A percentile compares a stretch with the other conserved stretches of the same genome.
These are phyloP conservation scores for Pelobates fuscus DNA, from an alignment of 2,113 vertebrate genomes.

Conservation along the genomic window DNA sequence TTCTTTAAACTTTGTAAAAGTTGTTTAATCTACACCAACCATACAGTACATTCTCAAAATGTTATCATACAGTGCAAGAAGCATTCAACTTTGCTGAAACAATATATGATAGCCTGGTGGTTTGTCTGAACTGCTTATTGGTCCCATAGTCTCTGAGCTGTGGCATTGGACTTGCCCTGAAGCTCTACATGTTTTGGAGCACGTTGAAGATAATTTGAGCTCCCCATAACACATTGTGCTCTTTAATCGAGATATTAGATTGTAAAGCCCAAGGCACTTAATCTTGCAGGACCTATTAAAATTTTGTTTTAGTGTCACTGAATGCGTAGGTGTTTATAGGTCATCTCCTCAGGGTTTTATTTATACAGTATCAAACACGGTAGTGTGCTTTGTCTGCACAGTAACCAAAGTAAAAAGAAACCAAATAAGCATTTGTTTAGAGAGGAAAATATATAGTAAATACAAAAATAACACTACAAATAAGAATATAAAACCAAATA, in stretches of 20 bases:
- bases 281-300: constrained; percentile 6
- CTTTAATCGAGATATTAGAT: constrained; percentile 23
- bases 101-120: constrained; percentile 9
- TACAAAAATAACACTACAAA: too few relatives aligned
- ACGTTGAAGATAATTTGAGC: constrained; percentile 7
- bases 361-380: constrained; percentile 1
- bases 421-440: too few relatives aligned
- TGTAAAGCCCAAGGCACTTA: constrained; percentile 19
- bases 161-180: constrained; percentile 7
- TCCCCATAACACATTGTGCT: constrained; percentile 1
- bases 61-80: too few relatives aligned
- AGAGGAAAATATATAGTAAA: too few relatives aligned
- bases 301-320: constrained; percentile 4
- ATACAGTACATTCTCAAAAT: too few relatives aligned
- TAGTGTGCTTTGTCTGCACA: neutral
- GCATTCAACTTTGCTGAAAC: neutral
- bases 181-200: constrained; percentile 20
- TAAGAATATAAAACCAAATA: too few relatives aligned
- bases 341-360: constrained; percentile 4
- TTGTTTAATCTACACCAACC: too few relatives aligned
- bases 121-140: constrained; percentile 7
- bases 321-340: constrained; percentile 25
- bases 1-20: too few relatives aligned
- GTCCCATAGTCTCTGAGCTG: constrained; percentile 6
- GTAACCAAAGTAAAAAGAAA: too few relatives aligned